Evolutionary conservation across 2,888 invertebrate genomes (phyloP), one percentile per base, ranked within the genome.

Genomic region (Dicyrtoma fusca): DNA sequence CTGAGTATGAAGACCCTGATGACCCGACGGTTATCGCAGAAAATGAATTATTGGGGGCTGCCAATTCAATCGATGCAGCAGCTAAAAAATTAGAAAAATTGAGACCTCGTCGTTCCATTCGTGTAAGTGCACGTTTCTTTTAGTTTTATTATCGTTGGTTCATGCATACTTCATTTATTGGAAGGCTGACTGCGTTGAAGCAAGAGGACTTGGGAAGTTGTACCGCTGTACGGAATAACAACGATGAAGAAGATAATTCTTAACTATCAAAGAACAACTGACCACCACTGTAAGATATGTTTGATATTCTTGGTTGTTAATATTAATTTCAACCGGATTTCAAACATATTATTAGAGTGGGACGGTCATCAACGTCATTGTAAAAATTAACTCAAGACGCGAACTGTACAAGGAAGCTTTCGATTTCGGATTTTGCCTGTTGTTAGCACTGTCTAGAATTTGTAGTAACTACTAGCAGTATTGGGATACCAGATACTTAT

Each of bases 221-320:
- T 10, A 34, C 34, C 3, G 8, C 34, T 34, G 34, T 5, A 34
- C 34, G 34, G 34, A 34, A 45, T 66, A 1, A 47, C 1, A 10
- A 34, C 3, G 34, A 34, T 34, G 8, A 34, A 8, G 34, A 34
- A 34, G n/a, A 34, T 34, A 34, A n/a, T n/a, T n/a, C n/a, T n/a
- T n/a, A n/a, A n/a, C n/a, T n/a, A n/a, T n/a, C n/a, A 34, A 34
- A 34, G 34, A 34, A 34, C 3, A 44, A n/a, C 5, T 72, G 65
- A 49, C 23, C 53, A 72, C 81, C 80, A 79, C 91, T 87, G 89
- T 92, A 86, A 97, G 97, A 98, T 98, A 98, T 98, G 98, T 98
- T 98, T 98, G 97, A 97, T 98, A 98, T 97, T 97, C 97, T 98
- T 98, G 98, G 97, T 98, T 97, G 95, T 94, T 87, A 61, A 51